Conservation (phyloP, 2,888 invertebrate genomes). For the Parnassius apollo region DNA sequence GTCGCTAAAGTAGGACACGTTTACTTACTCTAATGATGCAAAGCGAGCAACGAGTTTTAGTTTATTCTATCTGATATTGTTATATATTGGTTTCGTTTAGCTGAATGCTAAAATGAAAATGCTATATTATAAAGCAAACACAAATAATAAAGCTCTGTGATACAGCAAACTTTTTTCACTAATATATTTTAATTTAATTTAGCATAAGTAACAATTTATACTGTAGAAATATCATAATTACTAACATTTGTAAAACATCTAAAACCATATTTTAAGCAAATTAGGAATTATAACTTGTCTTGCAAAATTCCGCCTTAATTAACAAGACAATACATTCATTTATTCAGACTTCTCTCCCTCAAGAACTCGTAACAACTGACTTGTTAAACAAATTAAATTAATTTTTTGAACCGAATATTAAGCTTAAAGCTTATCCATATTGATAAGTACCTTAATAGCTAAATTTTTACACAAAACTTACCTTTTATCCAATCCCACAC, state of each 20-base stretch:
- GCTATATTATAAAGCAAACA: not conserved
- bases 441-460: conserved; percentile 39
- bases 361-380: conserved; percentile 41
- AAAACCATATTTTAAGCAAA: conserved; percentile 3
- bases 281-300: conserved; percentile 29
- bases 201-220: too few species aligned
- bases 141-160: not conserved
- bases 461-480: conserved; percentile 17
- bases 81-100: conserved; percentile 8
- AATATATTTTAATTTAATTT: too few species aligned
- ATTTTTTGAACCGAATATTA: conserved; percentile 38
- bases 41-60: conserved; percentile 19
- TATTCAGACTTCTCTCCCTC: conserved; percentile 42
- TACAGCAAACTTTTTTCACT: too few species aligned
- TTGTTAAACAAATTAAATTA: conserved; percentile 44
- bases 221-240: too few species aligned
- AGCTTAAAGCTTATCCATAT: conserved; percentile 46
- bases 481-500: conserved; percentile 7
- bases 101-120: not conserved
- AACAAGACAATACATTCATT: conserved; percentile 45
- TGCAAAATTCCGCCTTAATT: conserved; percentile 38
- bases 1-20: conserved; percentile 24
- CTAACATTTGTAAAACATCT: not conserved
- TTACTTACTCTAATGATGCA: conserved; percentile 27
- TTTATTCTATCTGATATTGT: conserved; percentile 17